A percentile compares a stretch with the other conserved stretches of the same genome.
Evolutionary conservation across 2,113 vertebrate species (phyloP).

Genomic region (Piaya cayana): DNA sequence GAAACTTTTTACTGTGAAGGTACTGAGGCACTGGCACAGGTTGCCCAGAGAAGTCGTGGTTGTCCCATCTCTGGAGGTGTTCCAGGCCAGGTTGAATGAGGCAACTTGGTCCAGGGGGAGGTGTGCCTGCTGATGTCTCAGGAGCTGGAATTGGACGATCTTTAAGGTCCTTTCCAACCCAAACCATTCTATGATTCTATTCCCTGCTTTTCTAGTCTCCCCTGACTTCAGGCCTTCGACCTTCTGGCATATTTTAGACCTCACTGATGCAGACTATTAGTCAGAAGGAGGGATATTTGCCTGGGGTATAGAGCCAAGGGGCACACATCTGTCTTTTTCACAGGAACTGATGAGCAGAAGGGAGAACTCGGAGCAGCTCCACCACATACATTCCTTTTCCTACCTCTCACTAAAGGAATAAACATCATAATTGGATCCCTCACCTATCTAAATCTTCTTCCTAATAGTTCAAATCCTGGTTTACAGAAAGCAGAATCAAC

Average conservation of each 20-base stretch:
- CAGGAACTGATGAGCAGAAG: background rate
- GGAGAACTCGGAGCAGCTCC: background rate
- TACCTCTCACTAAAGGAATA: background rate
- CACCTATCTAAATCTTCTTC: background rate
- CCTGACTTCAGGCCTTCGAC: background rate
- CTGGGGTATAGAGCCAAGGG: background rate
- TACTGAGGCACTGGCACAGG: too few species aligned
- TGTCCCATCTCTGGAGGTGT: too few species aligned
- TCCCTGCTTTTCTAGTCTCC: background rate
- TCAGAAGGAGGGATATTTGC: background rate
- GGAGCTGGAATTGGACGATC: too few species aligned
- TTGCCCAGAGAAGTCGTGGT: too few species aligned
- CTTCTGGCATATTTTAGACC: conserved; percentile 4
- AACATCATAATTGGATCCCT: background rate
- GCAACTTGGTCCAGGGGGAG: too few species aligned
- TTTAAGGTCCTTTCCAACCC: too few species aligned
- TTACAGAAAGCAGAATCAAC: background rate
- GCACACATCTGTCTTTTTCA: background rate
- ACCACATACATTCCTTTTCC: background rate
- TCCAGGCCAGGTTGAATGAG: too few species aligned
- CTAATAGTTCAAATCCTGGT: background rate
- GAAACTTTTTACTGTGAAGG: too few species aligned
- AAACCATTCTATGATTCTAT: background rate
- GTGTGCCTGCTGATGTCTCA: too few species aligned
- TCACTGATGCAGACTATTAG: background rate